Percentiles rank a stretch among this genome's conserved stretches.
phyloP scores from a whole-genome alignment of 2,113 vertebrate species.

The Halichoeres trimaculatus region DNA sequence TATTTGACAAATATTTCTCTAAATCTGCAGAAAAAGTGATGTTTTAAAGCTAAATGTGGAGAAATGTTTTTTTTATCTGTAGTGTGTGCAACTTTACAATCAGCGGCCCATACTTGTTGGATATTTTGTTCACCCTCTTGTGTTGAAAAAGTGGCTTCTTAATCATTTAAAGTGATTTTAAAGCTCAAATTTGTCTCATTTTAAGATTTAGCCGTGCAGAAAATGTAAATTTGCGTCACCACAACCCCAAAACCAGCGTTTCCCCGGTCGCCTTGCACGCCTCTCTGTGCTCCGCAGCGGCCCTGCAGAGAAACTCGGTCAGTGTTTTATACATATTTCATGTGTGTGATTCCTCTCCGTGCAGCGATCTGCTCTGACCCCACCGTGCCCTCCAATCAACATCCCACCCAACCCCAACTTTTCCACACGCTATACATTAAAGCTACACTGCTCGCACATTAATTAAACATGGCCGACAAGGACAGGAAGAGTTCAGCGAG shows the following conservation, averaged over 20 bases:
- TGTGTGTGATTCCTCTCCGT: slow-evolving; percentile 49
- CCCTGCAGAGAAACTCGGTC: slow-evolving; percentile 33
- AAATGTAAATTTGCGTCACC: background rate
- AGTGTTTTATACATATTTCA: slow-evolving; percentile 66
- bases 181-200: background rate
- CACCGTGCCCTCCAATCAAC: slow-evolving; percentile 49
- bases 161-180: too few relatives aligned
- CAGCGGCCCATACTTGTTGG: too few relatives aligned
- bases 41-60: too few relatives aligned
- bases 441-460: slow-evolving; percentile 50
- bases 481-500: slow-evolving; percentile 70
- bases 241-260: background rate
- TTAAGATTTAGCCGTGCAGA: background rate
- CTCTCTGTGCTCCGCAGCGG: too few relatives aligned
- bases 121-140: too few relatives aligned
- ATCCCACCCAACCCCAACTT: slow-evolving; percentile 22
- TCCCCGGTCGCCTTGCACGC: background rate
- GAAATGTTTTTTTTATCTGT: background rate
- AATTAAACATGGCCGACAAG: slow-evolving; percentile 74
- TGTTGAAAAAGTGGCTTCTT: background rate
- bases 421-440: slow-evolving; percentile 65
- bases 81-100: too few relatives aligned
- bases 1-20: too few relatives aligned
- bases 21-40: too few relatives aligned
- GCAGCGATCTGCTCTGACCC: slow-evolving; percentile 52